These are phyloP conservation scores for Craseonycteris thonglongyai DNA, from an alignment of 2,113 vertebrate genomes.

Conservation along the genomic window DNA sequence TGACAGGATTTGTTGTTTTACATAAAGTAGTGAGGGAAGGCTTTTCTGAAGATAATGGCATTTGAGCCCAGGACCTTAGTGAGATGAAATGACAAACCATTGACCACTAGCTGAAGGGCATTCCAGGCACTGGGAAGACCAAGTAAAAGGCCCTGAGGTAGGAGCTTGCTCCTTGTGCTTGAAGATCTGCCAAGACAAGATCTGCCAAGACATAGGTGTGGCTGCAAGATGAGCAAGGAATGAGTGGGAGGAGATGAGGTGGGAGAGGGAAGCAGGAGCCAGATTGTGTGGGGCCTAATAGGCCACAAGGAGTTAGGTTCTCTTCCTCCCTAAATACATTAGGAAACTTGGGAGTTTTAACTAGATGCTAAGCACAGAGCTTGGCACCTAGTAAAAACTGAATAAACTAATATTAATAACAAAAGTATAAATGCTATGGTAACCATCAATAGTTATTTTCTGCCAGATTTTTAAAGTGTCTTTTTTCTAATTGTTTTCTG, in stretches of 20 bases:
- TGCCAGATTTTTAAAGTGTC: neutral
- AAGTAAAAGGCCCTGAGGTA: neutral
- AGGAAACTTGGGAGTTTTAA: constrained; percentile 12
- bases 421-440: neutral
- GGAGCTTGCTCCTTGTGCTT: neutral
- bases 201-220: too few relatives aligned
- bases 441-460: neutral
- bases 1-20: neutral
- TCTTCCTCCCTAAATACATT: neutral
- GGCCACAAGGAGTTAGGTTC: neutral
- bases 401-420: neutral
- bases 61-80: neutral
- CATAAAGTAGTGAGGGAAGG: neutral
- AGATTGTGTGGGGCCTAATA: neutral
- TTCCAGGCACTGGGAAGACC: neutral
- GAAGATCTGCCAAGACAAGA: too few relatives aligned
- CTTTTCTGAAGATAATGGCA: neutral
- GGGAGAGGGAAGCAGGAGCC: neutral
- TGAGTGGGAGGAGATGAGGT: neutral
- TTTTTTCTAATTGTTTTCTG: neutral
- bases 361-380: neutral
- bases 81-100: neutral
- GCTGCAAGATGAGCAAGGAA: neutral
- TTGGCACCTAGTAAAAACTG: neutral
- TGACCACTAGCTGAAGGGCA: neutral